Base-by-base conservation (phyloP, 2,888 invertebrate species). In the Meiosimyza platycephala region DNA sequence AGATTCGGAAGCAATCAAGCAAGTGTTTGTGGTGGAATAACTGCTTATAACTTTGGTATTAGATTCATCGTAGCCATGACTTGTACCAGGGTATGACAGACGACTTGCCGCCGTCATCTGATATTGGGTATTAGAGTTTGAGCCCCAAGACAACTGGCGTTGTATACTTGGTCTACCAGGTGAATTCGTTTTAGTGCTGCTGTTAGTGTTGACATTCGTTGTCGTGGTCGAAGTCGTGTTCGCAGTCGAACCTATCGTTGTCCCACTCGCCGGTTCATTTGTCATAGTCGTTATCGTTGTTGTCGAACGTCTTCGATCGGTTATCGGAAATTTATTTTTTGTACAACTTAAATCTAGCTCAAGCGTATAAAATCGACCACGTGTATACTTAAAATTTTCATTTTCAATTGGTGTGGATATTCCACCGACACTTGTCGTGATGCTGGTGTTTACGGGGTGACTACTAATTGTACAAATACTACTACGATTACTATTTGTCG, bases 271-370 rank as follows among this genome's bases (percentile, higher is more conserved):
- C 15, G 72, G 51, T 33, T 51, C 50, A 15, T 50, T 28, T 47
- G 54, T 22, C 55, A 52, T 18, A 13, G 40, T 47, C 40, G 16
- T 13, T 50, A 28, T 28, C 15, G 69, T 28, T 12, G 60, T 16
- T 16, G n/a, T 59, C 15, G 54, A 54, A 28, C 78, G 79, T 69
- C 74, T 79, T 64, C 88, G 85, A 78, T 87, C 85, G 73, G 86
- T 88, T 77, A 90, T 90, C 77, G 90, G 90, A 86, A 90, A 90
- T 84, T 90, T 90, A 82, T 90, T 90, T 78, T 90, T 89, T 77
- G 89, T 89, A 83, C 89, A 90, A 75, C 89, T 89, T 75, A 90
- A 85, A 81, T 89, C 89, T 78, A 90, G 83, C 75, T 87, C 87
- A 28, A 87, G 77, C 51, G 87, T 87, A 76, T 86, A 84, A 75